Evolutionary conservation across 2,113 vertebrate species (phyloP).

Genomic region (Gymnarchus niloticus): DNA sequence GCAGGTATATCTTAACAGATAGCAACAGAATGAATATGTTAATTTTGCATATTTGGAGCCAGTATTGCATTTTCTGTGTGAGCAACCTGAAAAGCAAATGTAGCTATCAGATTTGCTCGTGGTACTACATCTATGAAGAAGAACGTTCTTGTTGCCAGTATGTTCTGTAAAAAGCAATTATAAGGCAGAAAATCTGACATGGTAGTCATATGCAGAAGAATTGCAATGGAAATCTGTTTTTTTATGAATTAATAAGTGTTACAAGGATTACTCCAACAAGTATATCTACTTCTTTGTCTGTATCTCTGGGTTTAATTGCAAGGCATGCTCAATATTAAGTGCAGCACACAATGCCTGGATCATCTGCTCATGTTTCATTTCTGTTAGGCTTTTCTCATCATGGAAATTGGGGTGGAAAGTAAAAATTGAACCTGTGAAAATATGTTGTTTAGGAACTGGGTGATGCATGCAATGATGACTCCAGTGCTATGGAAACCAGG

Average conservation of each 20-base stretch:
- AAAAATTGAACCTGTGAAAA: neutral
- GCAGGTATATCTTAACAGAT: too few species aligned
- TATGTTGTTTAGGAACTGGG: constrained; percentile 72
- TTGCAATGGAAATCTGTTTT: neutral
- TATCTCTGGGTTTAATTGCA: neutral
- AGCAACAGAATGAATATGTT: too few species aligned
- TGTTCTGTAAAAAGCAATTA: too few species aligned
- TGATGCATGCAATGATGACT: constrained; percentile 75
- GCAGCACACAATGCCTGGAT: neutral
- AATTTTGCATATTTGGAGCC: neutral
- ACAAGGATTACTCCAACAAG: neutral
- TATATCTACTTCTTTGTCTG: neutral
- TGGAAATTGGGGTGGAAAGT: neutral
- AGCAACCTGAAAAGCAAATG: neutral
- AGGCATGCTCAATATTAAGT: neutral
- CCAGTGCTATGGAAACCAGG: constrained; percentile 78
- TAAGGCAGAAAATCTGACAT: neutral
- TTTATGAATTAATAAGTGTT: neutral
- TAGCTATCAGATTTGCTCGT: neutral
- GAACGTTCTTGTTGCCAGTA: too few species aligned
- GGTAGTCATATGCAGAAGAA: neutral
- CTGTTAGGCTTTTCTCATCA: neutral
- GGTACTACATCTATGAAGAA: too few species aligned
- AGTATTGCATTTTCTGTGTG: neutral
- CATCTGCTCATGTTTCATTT: neutral